Percentiles rank a stretch among this genome's conserved stretches.
These are phyloP conservation scores for Heliconius nattereri DNA, from an alignment of 1,140 invertebrate species.

Conservation along the genomic window DNA sequence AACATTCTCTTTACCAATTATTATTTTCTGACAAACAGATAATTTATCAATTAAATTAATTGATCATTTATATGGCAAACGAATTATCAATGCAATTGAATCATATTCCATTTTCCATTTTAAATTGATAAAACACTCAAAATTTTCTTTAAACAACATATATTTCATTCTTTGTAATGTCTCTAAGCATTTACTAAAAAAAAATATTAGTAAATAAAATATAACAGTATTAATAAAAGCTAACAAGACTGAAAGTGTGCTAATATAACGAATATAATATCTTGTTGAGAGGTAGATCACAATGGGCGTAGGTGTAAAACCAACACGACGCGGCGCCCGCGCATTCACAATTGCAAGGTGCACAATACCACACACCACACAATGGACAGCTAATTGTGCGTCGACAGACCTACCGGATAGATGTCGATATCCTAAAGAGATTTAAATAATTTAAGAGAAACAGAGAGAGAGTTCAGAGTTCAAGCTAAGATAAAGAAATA, in stretches of 20 bases:
- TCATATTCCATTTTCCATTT: neutral
- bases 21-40: slow-evolving; percentile 30
- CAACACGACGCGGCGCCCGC: slow-evolving; percentile 58
- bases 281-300: slow-evolving; percentile 54
- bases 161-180: no score
- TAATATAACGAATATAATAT: slow-evolving; percentile 67
- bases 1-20: slow-evolving; percentile 33
- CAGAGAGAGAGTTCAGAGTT: neutral
- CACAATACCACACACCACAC: slow-evolving; percentile 51
- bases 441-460: neutral
- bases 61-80: neutral
- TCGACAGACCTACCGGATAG: slow-evolving; percentile 54
- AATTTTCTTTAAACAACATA: no score
- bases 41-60: slow-evolving; percentile 10
- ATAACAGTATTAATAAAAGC: slow-evolving; percentile 39
- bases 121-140: no score
- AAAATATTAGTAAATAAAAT: no score
- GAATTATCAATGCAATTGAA: slow-evolving; percentile 13
- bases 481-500: neutral
- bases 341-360: slow-evolving; percentile 44
- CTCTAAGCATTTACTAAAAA: no score
- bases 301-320: slow-evolving; percentile 70
- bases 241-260: slow-evolving; percentile 55
- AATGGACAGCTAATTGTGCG: slow-evolving; percentile 74
- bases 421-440: slow-evolving; percentile 31